phyloP scores from a whole-genome alignment of 2,113 vertebrate species.

The Nothobranchius kuhntae region DNA sequence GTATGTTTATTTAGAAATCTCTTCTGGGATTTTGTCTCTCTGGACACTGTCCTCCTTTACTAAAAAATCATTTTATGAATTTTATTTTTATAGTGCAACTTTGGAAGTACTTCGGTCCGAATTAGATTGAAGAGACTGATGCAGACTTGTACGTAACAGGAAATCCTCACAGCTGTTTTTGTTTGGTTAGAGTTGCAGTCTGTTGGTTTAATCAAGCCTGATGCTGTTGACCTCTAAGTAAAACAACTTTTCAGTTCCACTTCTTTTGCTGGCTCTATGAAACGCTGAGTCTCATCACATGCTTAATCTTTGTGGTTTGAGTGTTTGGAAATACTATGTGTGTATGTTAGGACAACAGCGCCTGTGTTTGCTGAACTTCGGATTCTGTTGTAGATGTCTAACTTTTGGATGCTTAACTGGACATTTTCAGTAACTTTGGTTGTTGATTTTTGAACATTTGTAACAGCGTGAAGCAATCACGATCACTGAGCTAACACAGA shows the following conservation, averaged over 20 bases:
- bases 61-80: not conserved
- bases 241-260: not conserved
- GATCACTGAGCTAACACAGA: not conserved
- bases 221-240: not conserved
- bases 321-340: not conserved
- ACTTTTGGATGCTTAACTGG: conserved; percentile 26
- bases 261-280: too few species aligned
- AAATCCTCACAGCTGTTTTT: not conserved
- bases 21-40: not conserved
- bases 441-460: not conserved
- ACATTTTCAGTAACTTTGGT: conserved; percentile 10
- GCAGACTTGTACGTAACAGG: not conserved
- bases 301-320: not conserved
- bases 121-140: not conserved
- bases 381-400: conserved; percentile 58
- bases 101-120: too few species aligned
- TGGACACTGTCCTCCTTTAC: not conserved
- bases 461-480: not conserved
- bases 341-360: conserved; percentile 5
- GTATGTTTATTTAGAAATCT: not conserved
- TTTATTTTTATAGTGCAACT: not conserved
- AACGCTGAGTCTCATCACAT: too few species aligned
- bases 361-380: conserved; percentile 52
- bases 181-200: conserved; percentile 1
- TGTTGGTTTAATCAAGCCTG: not conserved